Percentiles rank a stretch among this genome's conserved stretches.
Conservation (phyloP, 2,797 vertebrate genomes). For the Dendrocincla tyrannina region DNA sequence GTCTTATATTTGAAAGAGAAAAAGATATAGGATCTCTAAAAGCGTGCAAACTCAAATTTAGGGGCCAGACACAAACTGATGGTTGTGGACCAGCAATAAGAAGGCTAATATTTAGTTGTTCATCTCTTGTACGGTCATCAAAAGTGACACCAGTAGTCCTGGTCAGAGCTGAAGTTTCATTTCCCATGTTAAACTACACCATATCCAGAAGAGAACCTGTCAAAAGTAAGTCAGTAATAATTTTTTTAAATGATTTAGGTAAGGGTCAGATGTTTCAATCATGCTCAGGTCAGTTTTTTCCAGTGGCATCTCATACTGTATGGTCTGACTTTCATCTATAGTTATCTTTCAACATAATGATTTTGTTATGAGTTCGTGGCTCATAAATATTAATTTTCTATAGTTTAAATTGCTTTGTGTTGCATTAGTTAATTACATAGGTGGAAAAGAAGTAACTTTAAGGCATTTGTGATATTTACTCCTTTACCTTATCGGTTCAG, state of each 20-base stretch:
- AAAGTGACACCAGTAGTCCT: neutral
- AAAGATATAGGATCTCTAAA: neutral
- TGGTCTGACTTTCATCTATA: accelerated
- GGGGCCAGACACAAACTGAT: accelerated
- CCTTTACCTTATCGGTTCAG: neutral
- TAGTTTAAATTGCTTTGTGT: neutral
- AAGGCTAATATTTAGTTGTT: neutral
- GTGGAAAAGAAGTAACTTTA: neutral
- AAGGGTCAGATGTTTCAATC: neutral
- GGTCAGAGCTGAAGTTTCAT: neutral
- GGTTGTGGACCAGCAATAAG: neutral
- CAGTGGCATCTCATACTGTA: accelerated
- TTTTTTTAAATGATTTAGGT: neutral
- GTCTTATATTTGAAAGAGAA: neutral
- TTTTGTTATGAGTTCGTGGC: neutral
- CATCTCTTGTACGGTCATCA: neutral
- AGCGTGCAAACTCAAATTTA: neutral
- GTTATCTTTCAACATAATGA: neutral
- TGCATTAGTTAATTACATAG: neutral
- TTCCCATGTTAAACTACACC: neutral
- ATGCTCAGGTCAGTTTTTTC: neutral
- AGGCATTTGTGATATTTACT: neutral
- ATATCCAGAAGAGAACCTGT: neutral
- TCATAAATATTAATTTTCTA: neutral
- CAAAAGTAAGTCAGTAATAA: neutral